These are phyloP conservation scores for Drosophila busckii DNA, from an alignment of 1,140 invertebrate genomes.

Conservation along the genomic window DNA sequence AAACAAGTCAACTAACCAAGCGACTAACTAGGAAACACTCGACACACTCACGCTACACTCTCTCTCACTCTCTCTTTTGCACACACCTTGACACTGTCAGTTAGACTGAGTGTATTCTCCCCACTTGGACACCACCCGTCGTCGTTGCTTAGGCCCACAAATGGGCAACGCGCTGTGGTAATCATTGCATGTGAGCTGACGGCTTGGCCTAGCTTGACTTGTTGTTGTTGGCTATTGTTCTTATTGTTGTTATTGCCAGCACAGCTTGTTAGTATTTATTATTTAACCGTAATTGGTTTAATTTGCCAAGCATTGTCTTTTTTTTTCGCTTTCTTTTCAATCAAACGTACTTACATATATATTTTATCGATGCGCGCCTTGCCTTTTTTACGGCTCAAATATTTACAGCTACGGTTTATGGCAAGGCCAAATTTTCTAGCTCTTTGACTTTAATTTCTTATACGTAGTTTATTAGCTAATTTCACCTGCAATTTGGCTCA, in stretches of 20 bases:
- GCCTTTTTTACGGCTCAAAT: slow-evolving; percentile 14
- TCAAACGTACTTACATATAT: no score
- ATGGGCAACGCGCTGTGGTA: slow-evolving; percentile 14
- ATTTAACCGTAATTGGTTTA: slow-evolving; percentile 67
- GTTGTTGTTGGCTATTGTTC: slow-evolving; percentile 9
- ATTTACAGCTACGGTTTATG: slow-evolving; percentile 25
- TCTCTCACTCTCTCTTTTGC: not conserved
- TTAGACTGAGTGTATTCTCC: not conserved
- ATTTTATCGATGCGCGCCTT: slow-evolving; percentile 27
- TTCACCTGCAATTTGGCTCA: slow-evolving; percentile 3
- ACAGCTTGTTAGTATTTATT: slow-evolving; percentile 48
- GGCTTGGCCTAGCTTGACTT: slow-evolving; percentile 18
- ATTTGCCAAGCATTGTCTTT: slow-evolving; percentile 55
- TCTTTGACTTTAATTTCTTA: slow-evolving; percentile 34
- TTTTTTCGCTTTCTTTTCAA: slow-evolving; percentile 13
- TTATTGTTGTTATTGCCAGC: slow-evolving; percentile 9
- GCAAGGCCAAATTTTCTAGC: slow-evolving; percentile 50
- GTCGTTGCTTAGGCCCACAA: slow-evolving; percentile 9
- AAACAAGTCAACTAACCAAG: slow-evolving; percentile 25
- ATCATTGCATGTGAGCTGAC: slow-evolving; percentile 17
- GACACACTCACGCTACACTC: slow-evolving; percentile 5
- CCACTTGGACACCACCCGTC: not conserved
- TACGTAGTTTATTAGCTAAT: slow-evolving; percentile 44
- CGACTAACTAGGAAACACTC: slow-evolving; percentile 36
- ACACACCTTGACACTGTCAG: slow-evolving; percentile 3